Conservation (phyloP, 2,888 invertebrate species). For the Acanthacorydalis orientalis region DNA sequence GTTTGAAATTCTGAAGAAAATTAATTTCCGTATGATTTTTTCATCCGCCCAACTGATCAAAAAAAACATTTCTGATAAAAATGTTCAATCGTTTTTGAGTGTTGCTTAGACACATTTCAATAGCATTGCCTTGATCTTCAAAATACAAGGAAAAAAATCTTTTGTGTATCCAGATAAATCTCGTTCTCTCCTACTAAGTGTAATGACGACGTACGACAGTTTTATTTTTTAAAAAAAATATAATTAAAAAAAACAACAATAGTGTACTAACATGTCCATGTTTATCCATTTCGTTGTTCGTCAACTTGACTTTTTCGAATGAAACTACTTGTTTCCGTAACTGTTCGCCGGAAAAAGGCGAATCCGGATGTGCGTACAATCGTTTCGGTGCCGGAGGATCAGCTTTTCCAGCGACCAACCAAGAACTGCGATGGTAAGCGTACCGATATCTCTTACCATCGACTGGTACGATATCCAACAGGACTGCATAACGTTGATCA, state of each 20-base stretch:
- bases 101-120: too few species aligned
- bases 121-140: too few species aligned
- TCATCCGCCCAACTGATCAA: too few species aligned
- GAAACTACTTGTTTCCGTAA: conserved; percentile 92
- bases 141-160: too few species aligned
- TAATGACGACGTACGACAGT: background rate
- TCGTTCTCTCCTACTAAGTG: background rate
- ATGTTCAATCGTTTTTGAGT: too few species aligned
- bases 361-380: conserved; percentile 92
- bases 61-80: too few species aligned
- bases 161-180: background rate
- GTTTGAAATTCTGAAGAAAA: too few species aligned
- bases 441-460: conserved; percentile 94
- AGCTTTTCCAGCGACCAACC: conserved; percentile 96
- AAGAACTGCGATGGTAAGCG: conserved; percentile 95
- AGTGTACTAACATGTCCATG: conserved; percentile 67
- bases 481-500: conserved; percentile 77
- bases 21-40: too few species aligned
- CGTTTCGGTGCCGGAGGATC: conserved; percentile 90
- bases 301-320: conserved; percentile 96
- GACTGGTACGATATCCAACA: conserved; percentile 92
- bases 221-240: too few species aligned
- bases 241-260: background rate
- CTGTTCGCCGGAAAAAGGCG: conserved; percentile 89
- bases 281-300: conserved; percentile 96